phyloP scores from a whole-genome alignment of 2,888 invertebrate genomes.

The Scelioninae gen. 2 region DNA sequence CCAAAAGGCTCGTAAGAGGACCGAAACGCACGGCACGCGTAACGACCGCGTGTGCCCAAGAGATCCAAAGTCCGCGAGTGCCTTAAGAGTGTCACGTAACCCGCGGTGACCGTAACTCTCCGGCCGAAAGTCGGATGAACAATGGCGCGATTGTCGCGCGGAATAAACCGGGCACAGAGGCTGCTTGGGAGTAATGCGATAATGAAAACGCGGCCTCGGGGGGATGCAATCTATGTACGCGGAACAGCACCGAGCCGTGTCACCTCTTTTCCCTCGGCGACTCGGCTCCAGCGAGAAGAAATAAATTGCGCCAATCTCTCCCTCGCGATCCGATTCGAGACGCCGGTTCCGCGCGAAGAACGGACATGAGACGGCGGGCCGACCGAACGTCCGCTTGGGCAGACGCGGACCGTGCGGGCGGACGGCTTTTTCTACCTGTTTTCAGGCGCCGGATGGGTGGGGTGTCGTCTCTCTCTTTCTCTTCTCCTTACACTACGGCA shows the following conservation, averaged over 20 bases:
- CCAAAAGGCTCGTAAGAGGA: slow-evolving; percentile 57
- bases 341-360: slow-evolving; percentile 21
- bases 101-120: slow-evolving; percentile 45
- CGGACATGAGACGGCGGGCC: slow-evolving; percentile 6
- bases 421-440: slow-evolving; percentile 25
- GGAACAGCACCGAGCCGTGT: slow-evolving; percentile 31
- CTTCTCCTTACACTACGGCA: slow-evolving; percentile 9
- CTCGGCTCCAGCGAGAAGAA: slow-evolving; percentile 26
- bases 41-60: slow-evolving; percentile 39
- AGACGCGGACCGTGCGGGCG: background rate
- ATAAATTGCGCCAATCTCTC: slow-evolving; percentile 57
- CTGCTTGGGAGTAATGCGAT: slow-evolving; percentile 50
- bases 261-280: slow-evolving; percentile 29
- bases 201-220: slow-evolving; percentile 57
- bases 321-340: slow-evolving; percentile 45
- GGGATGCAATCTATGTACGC: slow-evolving; percentile 38
- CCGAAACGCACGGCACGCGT: slow-evolving; percentile 63
- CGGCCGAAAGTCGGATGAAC: slow-evolving; percentile 48
- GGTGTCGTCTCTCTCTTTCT: slow-evolving; percentile 10
- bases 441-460: slow-evolving; percentile 9
- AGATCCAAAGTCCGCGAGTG: slow-evolving; percentile 60
- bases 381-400: too few relatives aligned
- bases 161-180: slow-evolving; percentile 39
- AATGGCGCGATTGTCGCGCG: slow-evolving; percentile 51
- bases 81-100: slow-evolving; percentile 60